These are phyloP conservation scores for Syrphus vitripennis DNA, from an alignment of 2,888 invertebrate species.

Conservation along the genomic window DNA sequence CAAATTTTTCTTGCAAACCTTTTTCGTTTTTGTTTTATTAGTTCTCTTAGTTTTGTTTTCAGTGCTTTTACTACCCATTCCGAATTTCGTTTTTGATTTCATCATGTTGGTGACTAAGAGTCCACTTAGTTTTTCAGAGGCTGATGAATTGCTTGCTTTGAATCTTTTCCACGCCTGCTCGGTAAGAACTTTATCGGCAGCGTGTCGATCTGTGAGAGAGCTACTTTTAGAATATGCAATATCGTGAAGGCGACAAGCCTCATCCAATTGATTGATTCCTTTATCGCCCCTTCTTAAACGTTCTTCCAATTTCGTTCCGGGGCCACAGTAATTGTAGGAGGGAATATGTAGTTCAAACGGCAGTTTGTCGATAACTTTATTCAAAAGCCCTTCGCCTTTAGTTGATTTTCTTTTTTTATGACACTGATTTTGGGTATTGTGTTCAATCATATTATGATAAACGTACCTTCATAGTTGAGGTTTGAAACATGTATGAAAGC, in stretches of 20 bases:
- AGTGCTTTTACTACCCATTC: not conserved
- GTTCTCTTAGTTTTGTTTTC: not conserved
- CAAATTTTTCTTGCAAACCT: not conserved
- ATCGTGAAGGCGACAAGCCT: constrained; percentile 68
- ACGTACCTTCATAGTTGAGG: not conserved
- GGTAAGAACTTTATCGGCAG: constrained; percentile 25
- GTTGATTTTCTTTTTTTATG: not conserved
- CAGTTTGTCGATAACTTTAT: constrained; percentile 62
- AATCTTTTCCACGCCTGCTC: constrained; percentile 38
- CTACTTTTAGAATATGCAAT: constrained; percentile 48
- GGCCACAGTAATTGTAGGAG: constrained; percentile 73
- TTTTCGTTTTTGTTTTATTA: not conserved
- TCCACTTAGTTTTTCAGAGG: not conserved
- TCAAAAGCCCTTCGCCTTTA: not conserved
- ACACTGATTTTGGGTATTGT: not conserved
- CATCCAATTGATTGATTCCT: constrained; percentile 73
- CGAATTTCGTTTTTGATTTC: not conserved
- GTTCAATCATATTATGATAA: not conserved
- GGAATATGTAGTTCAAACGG: constrained; percentile 69
- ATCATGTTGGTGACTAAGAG: not conserved
- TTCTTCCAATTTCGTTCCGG: constrained; percentile 72
- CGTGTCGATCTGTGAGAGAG: not conserved
- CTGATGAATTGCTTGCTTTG: not conserved
- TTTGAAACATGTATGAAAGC: not conserved
- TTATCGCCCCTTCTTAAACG: constrained; percentile 71